Base-by-base conservation (phyloP, 2,797 vertebrate genomes). In the Acrocephalus scirpaceus region DNA sequence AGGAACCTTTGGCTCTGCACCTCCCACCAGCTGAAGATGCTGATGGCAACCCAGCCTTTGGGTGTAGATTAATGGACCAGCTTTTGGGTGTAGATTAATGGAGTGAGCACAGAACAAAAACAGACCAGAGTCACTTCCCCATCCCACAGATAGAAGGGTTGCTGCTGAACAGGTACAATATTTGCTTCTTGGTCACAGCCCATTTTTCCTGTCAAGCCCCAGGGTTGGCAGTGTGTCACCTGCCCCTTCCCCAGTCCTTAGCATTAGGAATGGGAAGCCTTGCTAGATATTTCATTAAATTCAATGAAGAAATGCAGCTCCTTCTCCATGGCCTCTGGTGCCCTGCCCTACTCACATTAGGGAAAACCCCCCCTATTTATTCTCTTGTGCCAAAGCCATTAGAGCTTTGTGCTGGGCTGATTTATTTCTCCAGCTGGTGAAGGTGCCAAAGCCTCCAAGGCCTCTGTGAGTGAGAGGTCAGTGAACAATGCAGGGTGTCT, bases 281-380 rank as follows among this genome's bases (percentile, higher is more conserved):
- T 87, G 23, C 74, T 91, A 54, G 42, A 17, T 95, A 83, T 93
- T 97, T 96, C 88, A 92, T 95, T 90, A 88, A 94, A 93, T 81
- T 95, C 92, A 97, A 77, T 97, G 97, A 97, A 96, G 95, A 97
- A 97, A 95, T 94, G 90, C 70, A 92, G 16, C 76, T 85, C 79
- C 96, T 95, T 90, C 57, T 97, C 87, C 86, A 44, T 5, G 19
- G 83, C 51, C 34, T 61, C 48, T 44, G 16, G 7, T 83, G 67
- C 83, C 70, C 85, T 54, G 36, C 71, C 73, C 50, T 82, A 53
- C 81, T 95, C 16, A 7, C 66, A n/a, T 86, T 62, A 84, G 87
- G 86, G 88, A 89, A 75, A 78, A 36, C 4, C 1, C 6, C 1
- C 6, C 29, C 76, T 69, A 25, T 94, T 97, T 94, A 93, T 97